A percentile compares a stretch with the other conserved stretches of the same genome.
Conservation (phyloP, 2,113 vertebrate species). For the Tursiops truncatus region DNA sequence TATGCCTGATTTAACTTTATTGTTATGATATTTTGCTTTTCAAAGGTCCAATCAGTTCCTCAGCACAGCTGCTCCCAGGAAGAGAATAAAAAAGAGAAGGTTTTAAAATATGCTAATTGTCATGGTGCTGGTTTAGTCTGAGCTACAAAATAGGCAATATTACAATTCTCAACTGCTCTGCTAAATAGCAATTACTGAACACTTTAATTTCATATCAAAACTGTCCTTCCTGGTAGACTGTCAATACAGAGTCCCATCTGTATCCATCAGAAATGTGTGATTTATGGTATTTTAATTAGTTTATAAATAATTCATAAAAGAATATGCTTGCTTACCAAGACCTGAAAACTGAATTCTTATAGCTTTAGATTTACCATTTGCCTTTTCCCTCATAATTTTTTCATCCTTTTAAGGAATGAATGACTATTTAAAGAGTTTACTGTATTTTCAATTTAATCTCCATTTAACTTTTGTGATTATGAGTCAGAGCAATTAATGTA, state of each 20-base stretch:
- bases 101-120: constrained; percentile 40
- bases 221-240: constrained; percentile 3
- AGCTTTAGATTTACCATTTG: constrained; percentile 10
- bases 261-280: constrained; percentile 40
- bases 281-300: constrained; percentile 73
- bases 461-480: background rate
- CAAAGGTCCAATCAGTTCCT: background rate
- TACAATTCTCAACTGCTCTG: background rate
- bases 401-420: background rate
- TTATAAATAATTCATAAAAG: constrained; percentile 67
- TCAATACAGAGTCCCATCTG: constrained; percentile 40
- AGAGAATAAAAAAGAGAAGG: background rate
- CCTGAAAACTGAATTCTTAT: background rate
- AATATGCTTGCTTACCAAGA: background rate
- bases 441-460: constrained; percentile 22
- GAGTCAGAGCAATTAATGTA: background rate
- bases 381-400: background rate
- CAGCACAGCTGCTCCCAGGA: background rate
- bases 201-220: constrained; percentile 53
- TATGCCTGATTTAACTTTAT: background rate
- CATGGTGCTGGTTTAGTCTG: background rate
- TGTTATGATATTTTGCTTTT: constrained; percentile 6
- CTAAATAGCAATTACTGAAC: constrained; percentile 23
- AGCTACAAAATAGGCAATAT: background rate
- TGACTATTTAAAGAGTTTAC: background rate